Percentiles rank a stretch among this genome's conserved stretches.
These are phyloP conservation scores for Tipula unca DNA, from an alignment of 2,888 invertebrate genomes.

Conservation along the genomic window DNA sequence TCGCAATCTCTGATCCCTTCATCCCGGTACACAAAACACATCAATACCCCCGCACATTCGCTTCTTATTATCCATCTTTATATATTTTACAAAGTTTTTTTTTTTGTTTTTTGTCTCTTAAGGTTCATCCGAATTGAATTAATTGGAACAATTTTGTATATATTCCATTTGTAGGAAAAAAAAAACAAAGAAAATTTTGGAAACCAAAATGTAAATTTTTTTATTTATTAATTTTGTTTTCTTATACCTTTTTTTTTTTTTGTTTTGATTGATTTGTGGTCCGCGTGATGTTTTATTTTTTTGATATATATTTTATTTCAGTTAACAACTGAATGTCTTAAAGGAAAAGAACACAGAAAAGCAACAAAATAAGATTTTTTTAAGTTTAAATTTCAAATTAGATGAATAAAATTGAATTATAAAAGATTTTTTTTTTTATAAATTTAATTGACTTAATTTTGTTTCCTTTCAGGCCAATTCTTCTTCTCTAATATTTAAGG, in stretches of 20 bases:
- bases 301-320: background rate
- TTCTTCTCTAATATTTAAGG: background rate
- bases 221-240: background rate
- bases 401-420: background rate
- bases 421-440: background rate
- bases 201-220: background rate
- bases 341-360: background rate
- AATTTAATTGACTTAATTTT: background rate
- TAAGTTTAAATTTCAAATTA: background rate
- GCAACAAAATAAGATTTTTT: background rate
- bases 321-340: background rate
- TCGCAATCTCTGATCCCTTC: background rate
- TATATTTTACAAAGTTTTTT: background rate
- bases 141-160: background rate
- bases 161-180: background rate
- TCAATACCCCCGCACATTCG: background rate
- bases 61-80: background rate
- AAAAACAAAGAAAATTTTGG: background rate
- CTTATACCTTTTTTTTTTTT: background rate
- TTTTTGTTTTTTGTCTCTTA: background rate
- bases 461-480: background rate
- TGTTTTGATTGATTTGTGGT: background rate
- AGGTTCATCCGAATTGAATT: background rate
- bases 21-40: background rate
- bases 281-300: background rate